Evolutionary conservation across 2,888 invertebrate species (phyloP).

Genomic region (Xiphydria camelus): DNA sequence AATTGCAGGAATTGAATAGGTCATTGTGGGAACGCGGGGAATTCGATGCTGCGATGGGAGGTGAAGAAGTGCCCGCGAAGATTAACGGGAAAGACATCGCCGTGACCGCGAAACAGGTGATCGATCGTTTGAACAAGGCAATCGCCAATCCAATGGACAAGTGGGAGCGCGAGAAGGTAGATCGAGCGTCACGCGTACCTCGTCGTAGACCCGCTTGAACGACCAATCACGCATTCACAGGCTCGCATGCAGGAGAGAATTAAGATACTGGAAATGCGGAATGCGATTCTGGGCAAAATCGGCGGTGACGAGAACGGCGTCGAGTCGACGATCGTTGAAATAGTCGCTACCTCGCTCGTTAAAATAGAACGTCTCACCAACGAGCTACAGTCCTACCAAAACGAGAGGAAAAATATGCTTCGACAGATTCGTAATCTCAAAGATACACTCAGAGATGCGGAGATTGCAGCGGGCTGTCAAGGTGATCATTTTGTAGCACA

Average conservation of each 20-base stretch:
- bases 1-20: conserved; percentile 5
- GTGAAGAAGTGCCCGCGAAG: neutral
- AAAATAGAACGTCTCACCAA: conserved; percentile 28
- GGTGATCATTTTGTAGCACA: conserved; percentile 20
- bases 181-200: too few species aligned
- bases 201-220: too few species aligned
- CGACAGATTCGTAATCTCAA: conserved; percentile 20
- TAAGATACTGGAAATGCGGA: conserved; percentile 5
- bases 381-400: conserved; percentile 28
- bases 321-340: conserved; percentile 8
- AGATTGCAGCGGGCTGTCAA: conserved; percentile 21
- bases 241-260: conserved; percentile 9
- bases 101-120: conserved; percentile 3
- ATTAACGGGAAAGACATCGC: neutral
- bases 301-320: conserved; percentile 1
- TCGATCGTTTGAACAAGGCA: conserved; percentile 11
- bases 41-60: neutral
- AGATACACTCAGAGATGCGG: conserved; percentile 20
- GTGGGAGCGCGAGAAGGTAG: conserved; percentile 13
- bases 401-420: conserved; percentile 26
- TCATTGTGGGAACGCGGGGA: neutral
- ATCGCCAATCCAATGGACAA: conserved; percentile 8
- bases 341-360: conserved; percentile 7
- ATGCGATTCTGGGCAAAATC: conserved; percentile 7
- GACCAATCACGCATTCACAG: too few species aligned